Conservation (phyloP, 2,888 invertebrate species). For the Eupithecia exiguata region DNA sequence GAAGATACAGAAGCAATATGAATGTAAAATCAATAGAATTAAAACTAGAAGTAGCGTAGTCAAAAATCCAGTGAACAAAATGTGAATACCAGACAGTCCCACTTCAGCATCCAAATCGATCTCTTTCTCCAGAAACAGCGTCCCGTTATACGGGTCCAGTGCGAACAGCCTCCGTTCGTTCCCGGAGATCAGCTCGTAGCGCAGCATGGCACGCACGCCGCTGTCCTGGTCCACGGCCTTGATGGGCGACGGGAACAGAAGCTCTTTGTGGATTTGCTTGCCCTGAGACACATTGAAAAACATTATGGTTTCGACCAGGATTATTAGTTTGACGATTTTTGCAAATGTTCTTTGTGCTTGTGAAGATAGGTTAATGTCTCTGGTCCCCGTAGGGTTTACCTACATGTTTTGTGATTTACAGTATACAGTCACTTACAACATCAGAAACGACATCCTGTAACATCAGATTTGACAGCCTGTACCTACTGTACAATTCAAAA, state of each 20-base stretch:
- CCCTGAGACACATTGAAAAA: slow-evolving; percentile 79
- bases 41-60: background rate
- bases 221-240: slow-evolving; percentile 91
- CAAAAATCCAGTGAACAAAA: background rate
- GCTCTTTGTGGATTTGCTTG: slow-evolving; percentile 87
- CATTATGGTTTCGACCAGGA: background rate
- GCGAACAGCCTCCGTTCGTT: slow-evolving; percentile 91
- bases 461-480: too few species aligned
- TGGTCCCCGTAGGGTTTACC: too few species aligned
- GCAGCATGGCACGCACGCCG: slow-evolving; percentile 88
- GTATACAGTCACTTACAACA: too few species aligned
- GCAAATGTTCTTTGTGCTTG: too few species aligned
- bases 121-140: slow-evolving; percentile 90
- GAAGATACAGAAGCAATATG: too few species aligned
- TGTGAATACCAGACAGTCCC: slow-evolving; percentile 60
- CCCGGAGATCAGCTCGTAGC: slow-evolving; percentile 91
- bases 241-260: slow-evolving; percentile 88
- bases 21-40: too few species aligned
- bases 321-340: too few species aligned
- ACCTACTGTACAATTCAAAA: too few species aligned
- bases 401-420: too few species aligned
- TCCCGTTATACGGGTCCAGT: slow-evolving; percentile 89
- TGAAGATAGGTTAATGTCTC: too few species aligned
- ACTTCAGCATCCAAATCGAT: slow-evolving; percentile 91
- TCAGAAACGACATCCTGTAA: too few species aligned